Evolutionary conservation across 2,113 vertebrate genomes (phyloP).

Genomic region (Panthera leo): DNA sequence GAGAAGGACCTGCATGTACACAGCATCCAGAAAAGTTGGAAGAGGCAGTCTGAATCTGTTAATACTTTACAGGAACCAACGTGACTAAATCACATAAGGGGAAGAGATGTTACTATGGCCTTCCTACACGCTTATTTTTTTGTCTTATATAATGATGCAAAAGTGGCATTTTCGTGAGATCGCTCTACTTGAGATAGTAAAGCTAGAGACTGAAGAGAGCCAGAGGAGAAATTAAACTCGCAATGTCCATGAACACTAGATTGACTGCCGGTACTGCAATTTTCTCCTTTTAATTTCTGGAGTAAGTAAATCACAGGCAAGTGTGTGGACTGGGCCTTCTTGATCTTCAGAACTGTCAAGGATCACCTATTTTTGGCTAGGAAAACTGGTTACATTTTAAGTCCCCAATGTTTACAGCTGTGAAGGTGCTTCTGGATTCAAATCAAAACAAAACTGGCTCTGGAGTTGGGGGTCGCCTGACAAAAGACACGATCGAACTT

Average conservation of each 20-base stretch:
- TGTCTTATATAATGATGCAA: background rate
- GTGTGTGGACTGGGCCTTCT: background rate
- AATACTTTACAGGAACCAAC: background rate
- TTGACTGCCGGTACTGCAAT: background rate
- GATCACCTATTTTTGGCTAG: background rate
- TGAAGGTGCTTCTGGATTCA: conserved; percentile 37
- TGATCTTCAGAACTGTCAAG: background rate
- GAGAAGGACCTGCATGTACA: background rate
- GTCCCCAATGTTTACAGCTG: background rate
- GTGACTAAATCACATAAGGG: background rate
- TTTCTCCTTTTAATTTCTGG: background rate
- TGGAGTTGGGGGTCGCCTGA: background rate
- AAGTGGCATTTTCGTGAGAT: background rate
- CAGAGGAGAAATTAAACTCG: conserved; percentile 18
- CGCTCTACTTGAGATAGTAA: conserved; percentile 6
- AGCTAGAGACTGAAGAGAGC: background rate
- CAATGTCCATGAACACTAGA: background rate
- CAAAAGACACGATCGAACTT: background rate
- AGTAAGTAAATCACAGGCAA: background rate
- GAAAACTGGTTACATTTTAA: conserved; percentile 32
- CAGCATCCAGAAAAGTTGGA: background rate
- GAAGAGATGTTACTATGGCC: background rate
- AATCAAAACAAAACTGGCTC: background rate
- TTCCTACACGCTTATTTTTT: background rate
- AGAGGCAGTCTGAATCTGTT: background rate